phyloP scores from a whole-genome alignment of 2,113 vertebrate species.

The Colossoma macropomum region DNA sequence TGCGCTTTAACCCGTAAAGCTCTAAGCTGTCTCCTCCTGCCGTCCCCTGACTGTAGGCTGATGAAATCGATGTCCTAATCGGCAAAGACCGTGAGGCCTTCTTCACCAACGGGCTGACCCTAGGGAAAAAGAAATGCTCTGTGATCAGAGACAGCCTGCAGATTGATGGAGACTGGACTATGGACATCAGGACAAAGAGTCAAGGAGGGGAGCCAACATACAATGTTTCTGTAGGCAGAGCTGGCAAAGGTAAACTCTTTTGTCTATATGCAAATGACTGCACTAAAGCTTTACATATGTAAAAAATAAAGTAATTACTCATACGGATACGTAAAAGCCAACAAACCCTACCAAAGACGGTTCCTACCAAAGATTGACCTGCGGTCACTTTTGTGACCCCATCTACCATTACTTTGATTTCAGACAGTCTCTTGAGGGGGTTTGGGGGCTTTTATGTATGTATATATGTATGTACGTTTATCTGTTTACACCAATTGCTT shows the following conservation, averaged over 20 bases:
- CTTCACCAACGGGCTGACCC: conserved; percentile 89
- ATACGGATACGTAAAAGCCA: neutral
- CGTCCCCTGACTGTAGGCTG: conserved; percentile 72
- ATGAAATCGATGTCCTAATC: conserved; percentile 94
- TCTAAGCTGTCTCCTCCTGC: neutral
- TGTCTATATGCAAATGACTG: conserved; percentile 27
- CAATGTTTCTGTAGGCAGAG: conserved; percentile 88
- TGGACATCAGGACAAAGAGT: conserved; percentile 95
- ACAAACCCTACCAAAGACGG: neutral
- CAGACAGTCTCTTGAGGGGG: neutral
- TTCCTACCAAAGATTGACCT: too few species aligned
- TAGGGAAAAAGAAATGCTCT: conserved; percentile 92
- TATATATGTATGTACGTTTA: too few species aligned
- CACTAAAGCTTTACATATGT: conserved; percentile 17
- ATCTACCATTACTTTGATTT: neutral
- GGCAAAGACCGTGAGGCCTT: conserved; percentile 95
- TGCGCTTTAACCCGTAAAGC: neutral
- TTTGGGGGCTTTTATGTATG: neutral
- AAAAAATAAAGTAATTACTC: neutral
- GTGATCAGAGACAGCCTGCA: conserved; percentile 92
- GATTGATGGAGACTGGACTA: conserved; percentile 87
- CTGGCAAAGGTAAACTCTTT: conserved; percentile 84
- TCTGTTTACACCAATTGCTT: too few species aligned
- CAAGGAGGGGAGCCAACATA: conserved; percentile 89
- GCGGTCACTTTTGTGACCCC: too few species aligned